These are phyloP conservation scores for Entelurus aequoreus DNA, from an alignment of 2,113 vertebrate species.

Conservation along the genomic window DNA sequence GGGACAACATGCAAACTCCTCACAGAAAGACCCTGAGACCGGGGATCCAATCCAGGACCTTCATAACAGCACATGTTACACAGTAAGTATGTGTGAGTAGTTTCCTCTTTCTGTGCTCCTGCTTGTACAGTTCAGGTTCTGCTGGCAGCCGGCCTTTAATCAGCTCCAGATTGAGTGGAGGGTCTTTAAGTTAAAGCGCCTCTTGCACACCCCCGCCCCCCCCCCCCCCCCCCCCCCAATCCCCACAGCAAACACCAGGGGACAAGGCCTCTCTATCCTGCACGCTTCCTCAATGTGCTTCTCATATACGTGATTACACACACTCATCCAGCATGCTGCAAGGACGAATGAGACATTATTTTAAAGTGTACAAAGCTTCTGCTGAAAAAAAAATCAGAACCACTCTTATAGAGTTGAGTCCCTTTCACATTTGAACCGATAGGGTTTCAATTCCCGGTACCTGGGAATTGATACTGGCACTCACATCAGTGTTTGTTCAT, in stretches of 20 bases:
- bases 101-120: constrained; percentile 64
- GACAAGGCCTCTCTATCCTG: constrained; percentile 44
- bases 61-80: constrained; percentile 55
- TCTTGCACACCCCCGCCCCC: constrained; percentile 5
- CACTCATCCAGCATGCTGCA: constrained; percentile 45
- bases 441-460: too few species aligned
- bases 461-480: too few species aligned
- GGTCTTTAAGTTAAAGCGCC: constrained; percentile 45
- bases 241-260: constrained; percentile 43
- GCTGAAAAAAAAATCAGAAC: constrained; percentile 6
- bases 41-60: too few species aligned
- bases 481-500: too few species aligned
- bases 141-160: constrained; percentile 84
- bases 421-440: too few species aligned
- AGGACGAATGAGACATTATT: constrained; percentile 25
- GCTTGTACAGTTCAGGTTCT: constrained; percentile 55
- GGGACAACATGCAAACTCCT: too few species aligned
- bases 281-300: constrained; percentile 55
- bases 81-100: constrained; percentile 68
- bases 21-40: too few species aligned
- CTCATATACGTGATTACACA: constrained; percentile 58
- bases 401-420: constrained; percentile 1
- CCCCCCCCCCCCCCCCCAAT: too few species aligned
- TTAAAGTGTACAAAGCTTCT: constrained; percentile 26
- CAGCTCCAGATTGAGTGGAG: constrained; percentile 78